phyloP scores from a whole-genome alignment of 2,113 vertebrate species.

The Nesogale talazaci region DNA sequence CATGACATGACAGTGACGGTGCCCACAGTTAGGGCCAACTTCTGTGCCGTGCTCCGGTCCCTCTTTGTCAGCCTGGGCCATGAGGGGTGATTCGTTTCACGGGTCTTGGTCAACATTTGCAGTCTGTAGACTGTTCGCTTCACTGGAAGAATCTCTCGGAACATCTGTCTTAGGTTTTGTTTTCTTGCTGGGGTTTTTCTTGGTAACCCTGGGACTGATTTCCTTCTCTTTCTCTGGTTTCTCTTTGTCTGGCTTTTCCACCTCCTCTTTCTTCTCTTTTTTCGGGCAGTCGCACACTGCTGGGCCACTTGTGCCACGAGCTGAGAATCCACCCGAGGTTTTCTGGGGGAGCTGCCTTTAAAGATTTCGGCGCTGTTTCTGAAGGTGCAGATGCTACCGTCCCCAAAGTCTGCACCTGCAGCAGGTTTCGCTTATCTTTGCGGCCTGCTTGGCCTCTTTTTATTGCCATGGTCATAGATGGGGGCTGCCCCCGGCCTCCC shows the following conservation, averaged over 20 bases:
- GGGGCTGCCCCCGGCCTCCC: too few species aligned
- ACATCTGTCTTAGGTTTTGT: constrained; percentile 97
- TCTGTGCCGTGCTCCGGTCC: constrained; percentile 98
- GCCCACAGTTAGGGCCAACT: constrained; percentile 98
- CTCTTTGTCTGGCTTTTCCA: constrained; percentile 95
- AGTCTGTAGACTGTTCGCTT: constrained; percentile 98
- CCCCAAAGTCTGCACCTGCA: too few species aligned
- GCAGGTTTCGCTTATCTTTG: too few species aligned
- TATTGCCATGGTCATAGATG: too few species aligned
- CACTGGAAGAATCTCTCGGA: constrained; percentile 95
- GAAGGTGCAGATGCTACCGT: too few species aligned
- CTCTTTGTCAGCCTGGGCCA: constrained; percentile 99
- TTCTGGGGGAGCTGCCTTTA: too few species aligned
- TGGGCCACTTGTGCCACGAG: constrained; percentile 99
- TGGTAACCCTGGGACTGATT: constrained; percentile 92
- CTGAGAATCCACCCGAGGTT: constrained; percentile 99
- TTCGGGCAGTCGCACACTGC: constrained; percentile 97
- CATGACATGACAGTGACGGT: constrained; percentile 99
- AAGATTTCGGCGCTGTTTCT: too few species aligned
- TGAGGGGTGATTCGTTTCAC: constrained; percentile 95
- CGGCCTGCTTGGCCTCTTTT: too few species aligned
- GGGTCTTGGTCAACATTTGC: constrained; percentile 96
- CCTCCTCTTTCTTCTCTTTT: constrained; percentile 96
- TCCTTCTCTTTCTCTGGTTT: constrained; percentile 91
- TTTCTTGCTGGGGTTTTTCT: constrained; percentile 98